These are phyloP conservation scores for Poeciliopsis occidentalis DNA, from an alignment of 2,113 vertebrate genomes.

Conservation along the genomic window DNA sequence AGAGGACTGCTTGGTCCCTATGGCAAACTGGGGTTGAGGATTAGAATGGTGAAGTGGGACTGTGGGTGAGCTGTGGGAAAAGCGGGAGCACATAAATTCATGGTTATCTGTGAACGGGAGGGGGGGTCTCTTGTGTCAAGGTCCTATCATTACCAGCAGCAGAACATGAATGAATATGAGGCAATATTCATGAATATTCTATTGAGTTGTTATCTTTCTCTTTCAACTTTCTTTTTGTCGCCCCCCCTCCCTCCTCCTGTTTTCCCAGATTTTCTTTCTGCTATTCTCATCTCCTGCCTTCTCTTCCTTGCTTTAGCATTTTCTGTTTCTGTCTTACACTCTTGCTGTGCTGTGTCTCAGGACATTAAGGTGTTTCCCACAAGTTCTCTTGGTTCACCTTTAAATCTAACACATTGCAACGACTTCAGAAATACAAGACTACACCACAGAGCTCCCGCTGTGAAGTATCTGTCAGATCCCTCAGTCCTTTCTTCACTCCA, in stretches of 20 bases:
- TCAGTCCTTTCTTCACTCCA: neutral
- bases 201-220: constrained; percentile 56
- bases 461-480: neutral
- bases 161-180: constrained; percentile 64
- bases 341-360: constrained; percentile 23
- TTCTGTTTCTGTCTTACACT: constrained; percentile 13
- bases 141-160: constrained; percentile 62
- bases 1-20: constrained; percentile 38
- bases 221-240: constrained; percentile 41
- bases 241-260: neutral
- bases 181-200: constrained; percentile 70
- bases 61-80: constrained; percentile 26
- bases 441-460: neutral
- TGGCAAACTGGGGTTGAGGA: constrained; percentile 49
- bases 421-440: constrained; percentile 20
- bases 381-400: constrained; percentile 21
- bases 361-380: constrained; percentile 35
- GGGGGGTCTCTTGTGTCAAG: constrained; percentile 53
- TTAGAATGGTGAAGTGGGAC: constrained; percentile 38
- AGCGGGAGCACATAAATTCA: constrained; percentile 40
- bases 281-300: constrained; percentile 38
- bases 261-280: constrained; percentile 12
- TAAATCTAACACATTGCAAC: constrained; percentile 24
- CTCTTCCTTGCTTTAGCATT: constrained; percentile 28
- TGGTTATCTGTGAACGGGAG: constrained; percentile 50